A percentile compares a stretch with the other conserved stretches of the same genome.
Evolutionary conservation across 2,888 invertebrate species (phyloP).

Genomic region (Germaria angustata): DNA sequence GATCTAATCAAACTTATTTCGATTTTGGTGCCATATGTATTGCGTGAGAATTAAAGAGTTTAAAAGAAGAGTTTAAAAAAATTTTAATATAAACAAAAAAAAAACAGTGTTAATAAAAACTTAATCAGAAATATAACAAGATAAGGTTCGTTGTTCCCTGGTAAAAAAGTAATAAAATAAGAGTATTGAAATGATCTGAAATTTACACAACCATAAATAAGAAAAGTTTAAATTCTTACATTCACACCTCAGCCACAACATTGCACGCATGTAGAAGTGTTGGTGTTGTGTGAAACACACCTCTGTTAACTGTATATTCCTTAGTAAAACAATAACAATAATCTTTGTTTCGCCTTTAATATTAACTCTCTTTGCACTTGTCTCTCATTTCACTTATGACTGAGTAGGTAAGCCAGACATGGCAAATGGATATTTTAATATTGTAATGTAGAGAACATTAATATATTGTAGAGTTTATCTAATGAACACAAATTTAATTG

Average conservation of each 20-base stretch:
- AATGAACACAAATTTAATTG: too few species aligned
- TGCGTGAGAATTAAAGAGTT: too few species aligned
- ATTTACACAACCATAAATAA: not conserved
- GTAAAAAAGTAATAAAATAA: not conserved
- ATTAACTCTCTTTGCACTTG: not conserved
- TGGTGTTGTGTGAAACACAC: constrained; percentile 32
- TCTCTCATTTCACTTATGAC: not conserved
- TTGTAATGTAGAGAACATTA: not conserved
- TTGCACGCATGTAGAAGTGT: not conserved
- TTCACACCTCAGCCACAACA: constrained; percentile 11
- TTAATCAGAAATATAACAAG: not conserved
- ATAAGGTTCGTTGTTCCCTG: constrained; percentile 46
- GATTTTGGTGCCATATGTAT: too few species aligned
- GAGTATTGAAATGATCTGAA: not conserved
- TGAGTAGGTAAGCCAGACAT: not conserved
- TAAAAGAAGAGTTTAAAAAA: too few species aligned
- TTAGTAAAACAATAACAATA: constrained; percentile 25
- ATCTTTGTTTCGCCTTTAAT: constrained; percentile 9
- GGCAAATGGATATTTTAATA: not conserved
- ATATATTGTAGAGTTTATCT: too few species aligned
- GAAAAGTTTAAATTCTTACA: constrained; percentile 6
- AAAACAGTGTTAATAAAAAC: not conserved
- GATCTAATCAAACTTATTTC: too few species aligned
- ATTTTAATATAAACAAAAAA: too few species aligned
- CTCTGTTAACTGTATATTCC: constrained; percentile 62